These are phyloP conservation scores for Neoitamus cyanurus DNA, from an alignment of 2,888 invertebrate genomes.

Conservation along the genomic window DNA sequence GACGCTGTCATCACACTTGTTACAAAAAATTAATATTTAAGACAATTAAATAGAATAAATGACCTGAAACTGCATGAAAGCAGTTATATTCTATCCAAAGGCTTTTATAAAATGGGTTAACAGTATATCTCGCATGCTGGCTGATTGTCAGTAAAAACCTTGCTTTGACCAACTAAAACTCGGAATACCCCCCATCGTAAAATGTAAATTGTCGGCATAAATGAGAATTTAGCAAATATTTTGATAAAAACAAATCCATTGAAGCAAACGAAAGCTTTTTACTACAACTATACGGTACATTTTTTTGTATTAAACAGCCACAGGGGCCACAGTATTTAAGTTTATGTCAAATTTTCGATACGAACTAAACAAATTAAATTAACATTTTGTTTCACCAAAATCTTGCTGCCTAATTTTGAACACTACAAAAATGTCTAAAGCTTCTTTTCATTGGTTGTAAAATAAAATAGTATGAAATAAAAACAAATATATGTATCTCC, in stretches of 20 bases:
- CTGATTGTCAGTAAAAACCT: not conserved
- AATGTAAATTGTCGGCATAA: not conserved
- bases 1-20: no score
- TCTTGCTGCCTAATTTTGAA: not conserved
- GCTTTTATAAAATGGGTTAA: not conserved
- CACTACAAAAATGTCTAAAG: conserved; percentile 11
- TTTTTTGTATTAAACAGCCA: not conserved
- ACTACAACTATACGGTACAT: not conserved
- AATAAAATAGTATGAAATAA: not conserved
- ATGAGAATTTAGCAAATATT: not conserved
- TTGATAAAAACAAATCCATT: not conserved
- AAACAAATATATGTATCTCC: not conserved
- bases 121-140: not conserved
- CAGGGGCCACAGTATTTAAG: not conserved
- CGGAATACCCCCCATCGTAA: not conserved
- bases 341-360: not conserved
- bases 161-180: not conserved
- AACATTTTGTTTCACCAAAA: not conserved
- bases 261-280: conserved; percentile 1
- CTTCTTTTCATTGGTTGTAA: not conserved
- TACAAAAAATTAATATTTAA: no score
- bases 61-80: not conserved
- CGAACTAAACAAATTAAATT: not conserved
- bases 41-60: no score
- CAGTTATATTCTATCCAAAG: not conserved